phyloP scores from a whole-genome alignment of 2,113 vertebrate genomes.

The Pelodiscus sinensis region DNA sequence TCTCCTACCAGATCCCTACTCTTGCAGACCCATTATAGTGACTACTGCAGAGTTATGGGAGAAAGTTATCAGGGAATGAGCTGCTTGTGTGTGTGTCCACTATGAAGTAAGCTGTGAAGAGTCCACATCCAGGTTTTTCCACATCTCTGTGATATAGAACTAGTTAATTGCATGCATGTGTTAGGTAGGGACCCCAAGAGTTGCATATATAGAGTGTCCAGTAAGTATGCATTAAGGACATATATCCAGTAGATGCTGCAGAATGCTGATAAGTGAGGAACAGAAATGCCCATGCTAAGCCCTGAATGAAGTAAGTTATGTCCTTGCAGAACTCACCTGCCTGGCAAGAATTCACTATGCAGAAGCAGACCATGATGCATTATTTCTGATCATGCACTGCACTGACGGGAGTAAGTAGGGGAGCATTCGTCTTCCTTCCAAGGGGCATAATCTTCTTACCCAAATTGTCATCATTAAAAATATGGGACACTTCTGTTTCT shows the following conservation, averaged over 20 bases:
- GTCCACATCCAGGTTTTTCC: neutral
- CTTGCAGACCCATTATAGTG: neutral
- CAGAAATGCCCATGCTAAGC: neutral
- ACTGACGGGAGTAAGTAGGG: neutral
- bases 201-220: neutral
- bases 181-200: neutral
- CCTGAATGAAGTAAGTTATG: neutral
- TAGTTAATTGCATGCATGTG: neutral
- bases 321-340: fast-evolving
- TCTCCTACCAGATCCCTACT: neutral
- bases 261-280: neutral
- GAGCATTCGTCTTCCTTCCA: neutral
- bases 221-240: neutral
- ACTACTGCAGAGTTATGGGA: neutral
- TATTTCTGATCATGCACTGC: neutral
- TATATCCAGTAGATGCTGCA: neutral
- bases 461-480: neutral
- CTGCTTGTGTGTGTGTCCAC: neutral
- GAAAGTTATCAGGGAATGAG: neutral
- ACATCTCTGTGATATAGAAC: neutral
- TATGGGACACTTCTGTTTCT: neutral
- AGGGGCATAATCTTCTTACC: neutral
- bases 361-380: neutral
- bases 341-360: neutral
- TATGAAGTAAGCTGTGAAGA: neutral